Evolutionary conservation across 2,797 vertebrate species (phyloP).

Genomic region (Molossus molossus): DNA sequence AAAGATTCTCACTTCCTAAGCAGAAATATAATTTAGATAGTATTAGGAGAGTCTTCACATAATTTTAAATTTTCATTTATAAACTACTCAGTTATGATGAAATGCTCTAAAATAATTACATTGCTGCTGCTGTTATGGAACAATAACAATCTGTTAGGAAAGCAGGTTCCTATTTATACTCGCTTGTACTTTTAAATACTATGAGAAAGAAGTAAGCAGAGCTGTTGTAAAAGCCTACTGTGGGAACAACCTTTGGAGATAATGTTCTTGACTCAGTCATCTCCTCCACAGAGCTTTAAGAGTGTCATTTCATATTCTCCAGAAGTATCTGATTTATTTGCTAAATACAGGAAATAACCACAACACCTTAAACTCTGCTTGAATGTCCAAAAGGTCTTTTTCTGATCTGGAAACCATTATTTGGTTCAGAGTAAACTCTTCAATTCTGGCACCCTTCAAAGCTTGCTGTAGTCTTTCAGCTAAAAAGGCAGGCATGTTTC

Average conservation of each 20-base stretch:
- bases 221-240: fast-evolving
- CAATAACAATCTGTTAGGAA: conserved; percentile 47
- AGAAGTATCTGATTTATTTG: conserved; percentile 91
- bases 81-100: conserved; percentile 4
- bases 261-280: conserved; percentile 68
- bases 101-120: neutral
- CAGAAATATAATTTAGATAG: conserved; percentile 13
- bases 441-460: conserved; percentile 94
- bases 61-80: conserved; percentile 24
- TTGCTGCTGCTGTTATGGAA: conserved; percentile 37
- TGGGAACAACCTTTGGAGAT: neutral
- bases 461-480: conserved; percentile 92
- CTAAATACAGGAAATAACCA: conserved; percentile 91
- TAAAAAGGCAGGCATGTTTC: conserved; percentile 92
- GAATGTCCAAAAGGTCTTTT: conserved; percentile 94
- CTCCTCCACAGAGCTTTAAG: conserved; percentile 89
- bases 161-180: conserved; percentile 45
- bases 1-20: conserved; percentile 39
- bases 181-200: conserved; percentile 25
- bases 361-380: conserved; percentile 92
- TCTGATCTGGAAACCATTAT: conserved; percentile 94
- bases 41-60: conserved; percentile 20
- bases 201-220: neutral
- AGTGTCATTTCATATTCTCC: conserved; percentile 85
- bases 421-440: conserved; percentile 92